phyloP scores from a whole-genome alignment of 2,797 vertebrate genomes.

The Scomberomorus guttatus region DNA sequence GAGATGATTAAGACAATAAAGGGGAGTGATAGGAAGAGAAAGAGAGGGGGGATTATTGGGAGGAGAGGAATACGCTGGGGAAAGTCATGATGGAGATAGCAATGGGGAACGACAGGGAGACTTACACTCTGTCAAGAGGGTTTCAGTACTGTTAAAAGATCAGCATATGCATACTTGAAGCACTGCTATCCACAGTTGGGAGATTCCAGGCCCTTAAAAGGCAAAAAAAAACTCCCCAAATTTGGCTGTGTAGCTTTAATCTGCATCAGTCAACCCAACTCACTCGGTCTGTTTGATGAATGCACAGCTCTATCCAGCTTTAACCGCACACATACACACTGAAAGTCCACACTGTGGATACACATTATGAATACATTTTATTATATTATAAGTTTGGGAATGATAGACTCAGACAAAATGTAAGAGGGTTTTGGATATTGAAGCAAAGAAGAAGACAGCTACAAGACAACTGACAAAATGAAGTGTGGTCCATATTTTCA shows the following conservation, averaged over 20 bases:
- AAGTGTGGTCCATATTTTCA: neutral
- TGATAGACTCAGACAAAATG: neutral
- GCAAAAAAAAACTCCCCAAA: slow-evolving; percentile 7
- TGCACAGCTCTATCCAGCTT: slow-evolving; percentile 20
- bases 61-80: slow-evolving; percentile 3
- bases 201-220: slow-evolving; percentile 32
- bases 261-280: slow-evolving; percentile 36
- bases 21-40: slow-evolving; percentile 32
- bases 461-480: slow-evolving; percentile 18
- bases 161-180: slow-evolving; percentile 43
- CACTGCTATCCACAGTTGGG: slow-evolving; percentile 31
- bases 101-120: slow-evolving; percentile 28
- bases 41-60: slow-evolving; percentile 29
- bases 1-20: slow-evolving; percentile 64
- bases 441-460: slow-evolving; percentile 8
- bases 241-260: slow-evolving; percentile 42
- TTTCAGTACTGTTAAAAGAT: slow-evolving; percentile 47
- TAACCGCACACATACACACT: neutral
- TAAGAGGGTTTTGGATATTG: neutral
- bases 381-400: neutral
- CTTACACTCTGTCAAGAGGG: slow-evolving; percentile 41
- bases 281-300: slow-evolving; percentile 41
- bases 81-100: slow-evolving; percentile 45
- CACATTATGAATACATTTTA: slow-evolving; percentile 11
- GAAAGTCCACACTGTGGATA: neutral